phyloP scores from a whole-genome alignment of 2,113 vertebrate genomes.

The Scophthalmus maximus region DNA sequence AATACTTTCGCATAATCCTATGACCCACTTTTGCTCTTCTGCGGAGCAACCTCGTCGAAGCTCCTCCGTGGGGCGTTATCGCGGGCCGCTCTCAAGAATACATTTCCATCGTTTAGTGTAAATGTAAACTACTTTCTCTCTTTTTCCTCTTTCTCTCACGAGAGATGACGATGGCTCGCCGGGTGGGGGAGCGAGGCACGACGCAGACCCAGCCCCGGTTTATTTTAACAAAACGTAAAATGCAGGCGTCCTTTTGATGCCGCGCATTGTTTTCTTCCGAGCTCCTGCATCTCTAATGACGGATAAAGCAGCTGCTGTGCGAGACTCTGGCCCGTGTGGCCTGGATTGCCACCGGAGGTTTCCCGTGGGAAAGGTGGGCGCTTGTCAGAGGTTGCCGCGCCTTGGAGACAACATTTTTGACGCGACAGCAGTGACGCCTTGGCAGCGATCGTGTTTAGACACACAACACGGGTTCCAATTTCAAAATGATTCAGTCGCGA shows the following conservation, averaged over 20 bases:
- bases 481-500: conserved; percentile 16
- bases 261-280: conserved; percentile 30
- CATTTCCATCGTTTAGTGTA: conserved; percentile 63
- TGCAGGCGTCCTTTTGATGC: conserved; percentile 31
- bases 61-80: conserved; percentile 52
- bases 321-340: conserved; percentile 13
- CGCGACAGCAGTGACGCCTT: conserved; percentile 6
- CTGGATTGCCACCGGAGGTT: neutral
- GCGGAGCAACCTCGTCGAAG: conserved; percentile 40
- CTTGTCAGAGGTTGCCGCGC: neutral
- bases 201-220: conserved; percentile 33
- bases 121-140: conserved; percentile 33
- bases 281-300: conserved; percentile 17
- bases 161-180: conserved; percentile 28
- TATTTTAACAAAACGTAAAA: conserved; percentile 55
- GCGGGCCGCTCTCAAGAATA: conserved; percentile 41
- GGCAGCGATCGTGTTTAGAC: conserved; percentile 2
- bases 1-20: conserved; percentile 66
- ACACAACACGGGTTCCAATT: conserved; percentile 13
- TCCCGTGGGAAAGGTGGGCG: conserved; percentile 18
- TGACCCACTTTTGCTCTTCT: conserved; percentile 70
- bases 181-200: conserved; percentile 44
- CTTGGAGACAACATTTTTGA: conserved; percentile 1
- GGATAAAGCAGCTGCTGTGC: conserved; percentile 28
- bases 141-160: conserved; percentile 5